These are phyloP conservation scores for Cephus sareptanus DNA, from an alignment of 2,888 invertebrate genomes.

Conservation along the genomic window DNA sequence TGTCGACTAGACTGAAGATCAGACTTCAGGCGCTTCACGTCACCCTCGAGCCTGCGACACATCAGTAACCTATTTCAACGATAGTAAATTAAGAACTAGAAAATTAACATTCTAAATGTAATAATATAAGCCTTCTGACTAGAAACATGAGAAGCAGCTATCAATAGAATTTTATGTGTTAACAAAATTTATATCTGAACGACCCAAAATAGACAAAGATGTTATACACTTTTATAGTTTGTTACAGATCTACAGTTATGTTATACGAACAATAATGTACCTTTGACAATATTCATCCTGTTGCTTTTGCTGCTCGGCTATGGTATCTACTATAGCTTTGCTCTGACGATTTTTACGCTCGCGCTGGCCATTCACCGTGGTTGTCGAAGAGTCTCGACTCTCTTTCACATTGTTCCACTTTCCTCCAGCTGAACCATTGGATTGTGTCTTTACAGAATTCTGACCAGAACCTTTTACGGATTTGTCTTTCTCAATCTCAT, in stretches of 20 bases:
- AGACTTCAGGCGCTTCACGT: conserved; percentile 77
- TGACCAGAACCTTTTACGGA: conserved; percentile 58
- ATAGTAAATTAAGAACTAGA: conserved; percentile 14
- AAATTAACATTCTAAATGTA: neutral
- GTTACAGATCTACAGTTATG: neutral
- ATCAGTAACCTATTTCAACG: conserved; percentile 54
- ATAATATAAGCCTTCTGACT: neutral
- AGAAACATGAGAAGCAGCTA: neutral
- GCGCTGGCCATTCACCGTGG: conserved; percentile 59
- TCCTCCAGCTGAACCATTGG: conserved; percentile 59
- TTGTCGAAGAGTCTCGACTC: conserved; percentile 56
- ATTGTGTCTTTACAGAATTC: conserved; percentile 58
- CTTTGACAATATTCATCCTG: conserved; percentile 68
- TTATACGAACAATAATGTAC: conserved; percentile 38
- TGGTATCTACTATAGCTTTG: conserved; percentile 60
- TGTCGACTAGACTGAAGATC: conserved; percentile 81
- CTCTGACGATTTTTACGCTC: conserved; percentile 64
- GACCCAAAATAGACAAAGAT: neutral
- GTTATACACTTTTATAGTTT: neutral
- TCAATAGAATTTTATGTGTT: neutral
- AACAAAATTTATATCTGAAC: neutral
- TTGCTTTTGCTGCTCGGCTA: conserved; percentile 61
- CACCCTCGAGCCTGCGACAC: conserved; percentile 75
- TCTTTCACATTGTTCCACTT: conserved; percentile 64
- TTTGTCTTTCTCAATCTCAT: conserved; percentile 67